These are phyloP conservation scores for Octomys mimax DNA, from an alignment of 2,797 vertebrate species.

Conservation along the genomic window DNA sequence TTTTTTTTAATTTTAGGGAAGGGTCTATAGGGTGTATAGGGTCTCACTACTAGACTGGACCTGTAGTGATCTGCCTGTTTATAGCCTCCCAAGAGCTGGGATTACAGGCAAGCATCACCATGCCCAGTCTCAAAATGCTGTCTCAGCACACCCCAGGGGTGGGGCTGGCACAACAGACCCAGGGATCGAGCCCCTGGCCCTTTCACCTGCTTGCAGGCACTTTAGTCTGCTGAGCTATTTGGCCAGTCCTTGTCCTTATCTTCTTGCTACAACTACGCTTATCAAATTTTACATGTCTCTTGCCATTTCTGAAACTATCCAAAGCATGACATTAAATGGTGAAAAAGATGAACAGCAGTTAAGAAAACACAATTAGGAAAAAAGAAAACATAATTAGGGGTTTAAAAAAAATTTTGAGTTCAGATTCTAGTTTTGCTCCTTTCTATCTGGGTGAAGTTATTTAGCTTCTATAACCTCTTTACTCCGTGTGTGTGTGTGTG, in stretches of 20 bases:
- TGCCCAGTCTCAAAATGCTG: no score
- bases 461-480: not conserved
- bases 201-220: no score
- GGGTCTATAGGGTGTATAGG: no score
- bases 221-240: no score
- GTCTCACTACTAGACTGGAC: no score
- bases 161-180: no score
- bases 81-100: no score
- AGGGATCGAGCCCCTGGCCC: no score
- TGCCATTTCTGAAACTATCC: slow-evolving; percentile 41
- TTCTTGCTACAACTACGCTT: not conserved
- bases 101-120: no score
- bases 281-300: not conserved
- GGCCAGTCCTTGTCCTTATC: not conserved
- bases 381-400: not conserved
- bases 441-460: not conserved
- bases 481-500: not conserved
- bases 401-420: slow-evolving; percentile 20
- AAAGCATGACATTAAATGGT: not conserved
- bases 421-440: not conserved
- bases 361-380: not conserved
- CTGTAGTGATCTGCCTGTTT: no score
- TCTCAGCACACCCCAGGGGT: no score
- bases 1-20: no score
- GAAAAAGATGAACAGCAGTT: not conserved